phyloP scores from a whole-genome alignment of 2,113 vertebrate species.

The Neolamprologus devosi region DNA sequence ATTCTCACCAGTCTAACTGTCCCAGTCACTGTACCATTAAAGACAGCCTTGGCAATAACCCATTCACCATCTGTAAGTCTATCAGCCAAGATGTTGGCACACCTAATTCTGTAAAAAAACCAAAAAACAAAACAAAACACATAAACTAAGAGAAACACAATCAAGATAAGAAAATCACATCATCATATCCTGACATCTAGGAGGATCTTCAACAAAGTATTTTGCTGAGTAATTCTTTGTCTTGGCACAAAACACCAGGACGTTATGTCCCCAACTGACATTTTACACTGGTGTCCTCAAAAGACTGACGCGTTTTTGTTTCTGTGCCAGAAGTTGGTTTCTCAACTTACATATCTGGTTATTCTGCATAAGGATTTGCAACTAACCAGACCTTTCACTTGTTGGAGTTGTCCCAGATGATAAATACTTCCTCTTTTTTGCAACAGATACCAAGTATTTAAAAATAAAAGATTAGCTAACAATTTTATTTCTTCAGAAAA shows the following conservation, averaged over 20 bases:
- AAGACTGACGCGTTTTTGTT: background rate
- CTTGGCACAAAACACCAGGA: background rate
- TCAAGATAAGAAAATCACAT: background rate
- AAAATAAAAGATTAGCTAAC: background rate
- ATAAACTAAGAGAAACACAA: background rate
- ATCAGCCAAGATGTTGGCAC: constrained; percentile 50
- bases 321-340: background rate
- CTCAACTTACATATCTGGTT: background rate
- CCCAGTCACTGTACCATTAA: constrained; percentile 52
- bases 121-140: background rate
- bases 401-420: background rate
- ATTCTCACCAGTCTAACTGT: constrained; percentile 64
- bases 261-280: background rate
- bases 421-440: background rate
- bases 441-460: background rate
- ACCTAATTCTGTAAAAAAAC: constrained; percentile 56
- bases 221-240: background rate
- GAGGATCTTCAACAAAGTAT: background rate
- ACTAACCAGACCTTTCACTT: background rate
- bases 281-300: background rate
- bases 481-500: background rate
- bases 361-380: background rate
- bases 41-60: constrained; percentile 54
- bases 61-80: constrained; percentile 43
- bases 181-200: background rate